Conservation (phyloP, 2,797 vertebrate genomes). For the Emydoidea blandingii region DNA sequence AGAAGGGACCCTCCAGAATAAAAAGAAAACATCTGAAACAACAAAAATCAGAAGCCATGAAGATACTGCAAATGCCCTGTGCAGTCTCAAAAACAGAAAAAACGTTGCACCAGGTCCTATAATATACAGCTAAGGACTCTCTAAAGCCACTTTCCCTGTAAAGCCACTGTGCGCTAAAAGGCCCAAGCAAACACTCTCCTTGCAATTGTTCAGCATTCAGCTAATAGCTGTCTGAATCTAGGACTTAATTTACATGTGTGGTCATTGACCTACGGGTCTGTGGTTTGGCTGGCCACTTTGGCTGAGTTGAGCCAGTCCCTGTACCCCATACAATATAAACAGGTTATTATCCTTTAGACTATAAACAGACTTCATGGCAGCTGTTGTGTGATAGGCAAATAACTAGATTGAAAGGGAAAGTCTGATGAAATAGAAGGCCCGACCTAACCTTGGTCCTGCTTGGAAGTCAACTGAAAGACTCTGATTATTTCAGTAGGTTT, state of each 20-base stretch:
- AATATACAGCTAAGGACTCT: neutral
- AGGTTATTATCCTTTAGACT: rapidly evolving
- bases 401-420: neutral
- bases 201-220: neutral
- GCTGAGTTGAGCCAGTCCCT: neutral
- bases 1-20: neutral
- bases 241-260: neutral
- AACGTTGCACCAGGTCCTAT: neutral
- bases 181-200: too few species aligned
- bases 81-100: neutral
- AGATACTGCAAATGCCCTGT: neutral
- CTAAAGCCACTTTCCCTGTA: neutral
- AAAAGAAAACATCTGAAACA: neutral
- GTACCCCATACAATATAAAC: rapidly evolving
- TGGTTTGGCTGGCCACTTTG: neutral
- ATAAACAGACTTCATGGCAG: rapidly evolving
- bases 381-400: rapidly evolving
- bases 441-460: neutral
- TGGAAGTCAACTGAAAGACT: neutral
- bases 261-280: neutral
- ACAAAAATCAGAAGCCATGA: neutral
- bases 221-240: too few species aligned
- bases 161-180: too few species aligned
- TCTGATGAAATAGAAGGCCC: neutral
- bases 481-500: neutral